A percentile compares a stretch with the other conserved stretches of the same genome.
Evolutionary conservation across 2,113 vertebrate species (phyloP).

Genomic region (Orientallactaga bullata): DNA sequence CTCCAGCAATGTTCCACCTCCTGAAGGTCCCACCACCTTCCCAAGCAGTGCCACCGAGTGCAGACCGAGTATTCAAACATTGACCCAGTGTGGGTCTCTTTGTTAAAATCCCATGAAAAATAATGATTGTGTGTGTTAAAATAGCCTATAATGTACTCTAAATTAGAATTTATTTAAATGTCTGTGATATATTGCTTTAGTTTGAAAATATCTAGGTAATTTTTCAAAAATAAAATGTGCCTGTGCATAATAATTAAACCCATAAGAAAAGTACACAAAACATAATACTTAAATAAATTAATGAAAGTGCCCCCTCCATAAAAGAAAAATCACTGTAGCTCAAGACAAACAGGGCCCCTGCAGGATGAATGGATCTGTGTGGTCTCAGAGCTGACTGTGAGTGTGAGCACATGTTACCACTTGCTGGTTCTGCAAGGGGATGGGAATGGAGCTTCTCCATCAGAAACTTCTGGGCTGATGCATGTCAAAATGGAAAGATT

Average conservation of each 20-base stretch:
- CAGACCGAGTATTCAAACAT: no score
- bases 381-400: neutral
- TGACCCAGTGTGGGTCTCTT: neutral
- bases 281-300: constrained; percentile 10
- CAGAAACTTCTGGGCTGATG: no score
- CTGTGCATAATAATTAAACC: neutral
- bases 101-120: neutral
- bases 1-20: no score
- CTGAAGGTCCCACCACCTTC: no score
- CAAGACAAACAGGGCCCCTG: neutral
- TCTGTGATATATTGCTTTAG: neutral
- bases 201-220: neutral
- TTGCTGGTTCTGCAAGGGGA: neutral
- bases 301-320: no score
- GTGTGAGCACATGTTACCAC: neutral
- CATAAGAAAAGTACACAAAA: neutral
- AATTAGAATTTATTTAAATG: neutral
- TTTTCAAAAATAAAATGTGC: neutral
- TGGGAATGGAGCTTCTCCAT: no score
- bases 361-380: neutral
- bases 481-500: neutral
- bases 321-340: no score
- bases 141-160: neutral
- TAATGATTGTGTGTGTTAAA: neutral
- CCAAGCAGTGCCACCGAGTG: neutral